These are phyloP conservation scores for Ascidia mentula DNA, from an alignment of 23 tunicate species.

Conservation along the genomic window DNA sequence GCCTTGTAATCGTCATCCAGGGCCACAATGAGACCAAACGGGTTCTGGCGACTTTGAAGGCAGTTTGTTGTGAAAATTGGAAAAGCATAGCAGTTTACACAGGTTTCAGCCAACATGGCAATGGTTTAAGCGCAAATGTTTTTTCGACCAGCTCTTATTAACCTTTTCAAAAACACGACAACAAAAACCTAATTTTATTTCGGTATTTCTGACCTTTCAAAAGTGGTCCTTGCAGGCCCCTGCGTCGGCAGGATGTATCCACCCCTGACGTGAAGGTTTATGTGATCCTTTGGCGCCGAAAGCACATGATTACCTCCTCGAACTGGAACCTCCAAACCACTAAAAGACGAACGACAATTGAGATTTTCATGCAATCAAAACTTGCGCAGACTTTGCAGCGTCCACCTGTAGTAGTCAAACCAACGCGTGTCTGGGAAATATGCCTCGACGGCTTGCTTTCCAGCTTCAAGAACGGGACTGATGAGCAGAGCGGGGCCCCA, in stretches of 20 bases:
- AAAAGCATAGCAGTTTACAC: too few relatives aligned
- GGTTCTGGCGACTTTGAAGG: constrained; percentile 71
- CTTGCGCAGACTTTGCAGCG: background rate
- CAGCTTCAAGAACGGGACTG: constrained; percentile 77
- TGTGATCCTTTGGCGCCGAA: constrained; percentile 63
- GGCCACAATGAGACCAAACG: constrained; percentile 56
- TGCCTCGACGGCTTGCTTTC: constrained; percentile 52
- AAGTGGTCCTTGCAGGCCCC: constrained; percentile 69
- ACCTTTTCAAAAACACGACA: too few relatives aligned
- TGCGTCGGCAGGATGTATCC: constrained; percentile 80
- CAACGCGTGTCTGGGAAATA: constrained; percentile 81
- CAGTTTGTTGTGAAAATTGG: too few relatives aligned
- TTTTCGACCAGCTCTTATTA: too few relatives aligned
- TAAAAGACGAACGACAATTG: background rate
- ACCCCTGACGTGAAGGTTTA: constrained; percentile 68
- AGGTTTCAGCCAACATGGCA: too few relatives aligned
- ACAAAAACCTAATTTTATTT: too few relatives aligned
- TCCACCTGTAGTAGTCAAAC: constrained; percentile 82
- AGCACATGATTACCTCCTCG: constrained; percentile 15
- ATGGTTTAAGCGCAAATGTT: too few relatives aligned
- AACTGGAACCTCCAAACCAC: constrained; percentile 49
- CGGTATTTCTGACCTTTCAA: constrained; percentile 69
- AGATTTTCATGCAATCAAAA: background rate
- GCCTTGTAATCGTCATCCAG: constrained; percentile 48
- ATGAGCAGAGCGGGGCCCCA: constrained; percentile 84